Evolutionary conservation across 92 coral and sea anemone genomes (phyloP), one percentile per base, ranked within the genome.

Genomic region (Zoanthus sansibaricus): DNA sequence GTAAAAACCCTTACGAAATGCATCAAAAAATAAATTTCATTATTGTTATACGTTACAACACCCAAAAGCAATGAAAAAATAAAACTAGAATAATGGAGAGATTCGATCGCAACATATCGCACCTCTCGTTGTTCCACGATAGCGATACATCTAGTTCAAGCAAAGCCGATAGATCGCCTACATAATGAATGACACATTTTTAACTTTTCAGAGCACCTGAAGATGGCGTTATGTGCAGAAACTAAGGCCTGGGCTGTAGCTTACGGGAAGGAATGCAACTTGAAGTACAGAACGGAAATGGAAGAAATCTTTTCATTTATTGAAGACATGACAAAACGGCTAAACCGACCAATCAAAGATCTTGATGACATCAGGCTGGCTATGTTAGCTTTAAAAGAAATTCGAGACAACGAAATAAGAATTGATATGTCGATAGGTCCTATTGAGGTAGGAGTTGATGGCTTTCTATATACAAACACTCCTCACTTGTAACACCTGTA

Each of bases 361-460:
- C 92, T 95, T 47, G 98, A 95, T 91, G 98, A 95, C 61, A 95
- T 95, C 82, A 86, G 98, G 31, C 92, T 94, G 49, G 98, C 98
- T 17, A 95, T 95, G 98, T 83, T 64, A 55, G 91, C 95, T 16
- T 84, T 95, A 55, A 95, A 91, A 76, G 98, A 95, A 90, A 94
- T 94, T 75, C 91, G 98, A 54, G 96, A 93, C 75, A 92, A 89
- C 45, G 97, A 95, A 88, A 95, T 95, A n/a, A 86, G 90, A 87
- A 86, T 95, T 76, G 98, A 95, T 79, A 95, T 95, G 98, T 83
- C 90, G 37, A 94, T 95, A 79, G 95, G 94, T 37, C 98, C 98
- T 3, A 92, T 95, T 25, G 98, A 95, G 94, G 98, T 95, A 59
- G 9, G 47, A 69, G 14, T 25, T 30, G 30, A 9, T 9, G 46